A percentile compares a stretch with the other conserved stretches of the same genome.
Conservation (phyloP, 2,113 vertebrate species). For the Eulemur rufifrons region DNA sequence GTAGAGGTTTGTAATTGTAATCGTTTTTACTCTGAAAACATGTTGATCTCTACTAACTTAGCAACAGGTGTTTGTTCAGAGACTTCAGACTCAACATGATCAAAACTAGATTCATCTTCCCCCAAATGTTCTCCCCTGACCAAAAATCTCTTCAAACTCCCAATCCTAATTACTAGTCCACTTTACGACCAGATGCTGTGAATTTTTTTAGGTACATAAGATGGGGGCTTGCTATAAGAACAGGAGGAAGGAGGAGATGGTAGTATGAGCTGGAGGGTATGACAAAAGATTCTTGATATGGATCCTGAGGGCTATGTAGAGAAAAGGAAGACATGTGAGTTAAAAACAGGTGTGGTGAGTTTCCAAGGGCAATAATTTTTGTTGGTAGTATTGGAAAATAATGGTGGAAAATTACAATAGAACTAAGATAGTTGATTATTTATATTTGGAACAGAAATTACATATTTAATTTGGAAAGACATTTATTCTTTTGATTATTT, state of each 20-base stretch:
- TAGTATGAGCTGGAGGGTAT: not conserved
- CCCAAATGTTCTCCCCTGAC: not conserved
- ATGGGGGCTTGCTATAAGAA: not conserved
- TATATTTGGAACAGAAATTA: conserved; percentile 1
- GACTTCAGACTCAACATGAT: not conserved
- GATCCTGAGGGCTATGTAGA: not conserved
- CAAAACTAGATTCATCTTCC: not conserved
- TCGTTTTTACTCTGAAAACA: not conserved
- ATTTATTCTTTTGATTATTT: not conserved
- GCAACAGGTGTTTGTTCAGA: not conserved
- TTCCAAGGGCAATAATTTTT: not conserved
- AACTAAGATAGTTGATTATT: not conserved
- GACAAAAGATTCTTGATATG: not conserved
- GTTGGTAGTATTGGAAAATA: not conserved
- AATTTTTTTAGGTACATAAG: not conserved
- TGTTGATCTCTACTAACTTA: not conserved
- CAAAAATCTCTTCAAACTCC: not conserved
- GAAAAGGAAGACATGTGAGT: not conserved
- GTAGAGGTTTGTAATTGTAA: not conserved
- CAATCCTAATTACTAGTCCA: not conserved
- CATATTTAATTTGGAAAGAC: not conserved
- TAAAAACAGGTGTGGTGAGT: not conserved
- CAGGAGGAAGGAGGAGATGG: not conserved
- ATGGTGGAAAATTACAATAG: not conserved
- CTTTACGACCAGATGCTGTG: not conserved